These are phyloP conservation scores for Bucorvus abyssinicus DNA, from an alignment of 2,797 vertebrate genomes.

Conservation along the genomic window DNA sequence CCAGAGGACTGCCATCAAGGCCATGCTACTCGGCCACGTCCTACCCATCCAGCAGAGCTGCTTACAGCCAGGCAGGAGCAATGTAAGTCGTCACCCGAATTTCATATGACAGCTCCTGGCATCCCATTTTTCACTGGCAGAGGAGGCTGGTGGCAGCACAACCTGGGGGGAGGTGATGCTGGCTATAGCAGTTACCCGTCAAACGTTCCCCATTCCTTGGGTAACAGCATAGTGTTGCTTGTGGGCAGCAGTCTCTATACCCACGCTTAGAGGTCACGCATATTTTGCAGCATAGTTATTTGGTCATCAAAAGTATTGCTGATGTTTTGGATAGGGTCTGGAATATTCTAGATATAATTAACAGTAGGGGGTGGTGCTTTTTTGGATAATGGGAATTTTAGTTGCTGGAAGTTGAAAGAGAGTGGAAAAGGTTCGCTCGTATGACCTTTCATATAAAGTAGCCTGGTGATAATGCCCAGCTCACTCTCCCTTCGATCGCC, in stretches of 20 bases:
- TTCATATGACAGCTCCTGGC: rapidly evolving
- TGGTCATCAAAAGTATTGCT: constrained; percentile 9
- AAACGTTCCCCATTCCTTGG: background rate
- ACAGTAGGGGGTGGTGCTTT: background rate
- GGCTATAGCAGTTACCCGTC: background rate
- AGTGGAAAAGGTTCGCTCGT: background rate
- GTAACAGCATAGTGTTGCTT: background rate
- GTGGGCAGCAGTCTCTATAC: background rate
- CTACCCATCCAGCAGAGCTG: background rate
- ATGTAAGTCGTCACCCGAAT: background rate
- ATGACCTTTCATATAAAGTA: constrained; percentile 14
- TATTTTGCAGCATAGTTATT: background rate
- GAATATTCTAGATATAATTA: constrained; percentile 31
- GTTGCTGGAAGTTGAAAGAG: background rate
- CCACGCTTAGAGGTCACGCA: background rate
- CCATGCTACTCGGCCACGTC: background rate
- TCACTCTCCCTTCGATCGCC: rapidly evolving
- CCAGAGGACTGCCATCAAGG: rapidly evolving
- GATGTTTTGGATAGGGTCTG: background rate
- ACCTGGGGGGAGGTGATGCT: rapidly evolving
- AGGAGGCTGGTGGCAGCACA: rapidly evolving
- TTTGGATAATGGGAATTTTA: constrained; percentile 10
- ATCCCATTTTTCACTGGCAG: background rate
- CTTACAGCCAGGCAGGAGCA: background rate
- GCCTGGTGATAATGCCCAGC: constrained; percentile 21